Base-by-base conservation (phyloP, 1,140 invertebrate genomes). In the Philotrypesis tridentata region DNA sequence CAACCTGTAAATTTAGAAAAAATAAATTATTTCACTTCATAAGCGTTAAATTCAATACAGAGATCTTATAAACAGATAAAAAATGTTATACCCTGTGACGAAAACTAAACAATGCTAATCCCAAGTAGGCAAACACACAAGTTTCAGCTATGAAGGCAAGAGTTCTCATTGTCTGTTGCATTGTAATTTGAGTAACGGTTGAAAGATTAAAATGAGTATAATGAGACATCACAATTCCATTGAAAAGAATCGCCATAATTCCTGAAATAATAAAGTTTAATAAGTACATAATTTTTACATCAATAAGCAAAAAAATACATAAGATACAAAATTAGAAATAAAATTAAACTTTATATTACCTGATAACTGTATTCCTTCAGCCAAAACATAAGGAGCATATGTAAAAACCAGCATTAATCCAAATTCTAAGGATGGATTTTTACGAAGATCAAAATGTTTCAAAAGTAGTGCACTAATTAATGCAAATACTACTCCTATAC, bases 151-250 rank as follows among this genome's bases (percentile, higher is more conserved):
- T 98, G 88, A 99, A 99, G 8, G 99, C 96, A 31, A 99, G 92
- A 0, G 98, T 99, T 89, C 99, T 94, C 94, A 99, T 98, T 1
- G 98, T 99, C 91, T 99, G 98, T 90, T 99, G 98, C 95, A 99
- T 99, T 3, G 98, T 99, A 11, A 99, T 99, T 93, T 99, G 98
- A 17, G 98, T 99, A 6, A 99, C 96, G 25, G 98, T 99, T 1
- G 98, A 99, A 21, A 99, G 92, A 92, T 99, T 99, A 87, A 97
- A 98, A 93, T 99, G 99, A 23, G 98, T 99, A 88, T 99, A 99
- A 90, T 99, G 99, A 0, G 98, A 99, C 99, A 99, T 99, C 0
- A 99, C 98, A 88, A 99, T 98, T 3, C 98, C 99, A 93, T 98
- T 99, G 89, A 99, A 99, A 82, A 99, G 92, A 87, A 99, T 99